Evolutionary conservation across 2,888 invertebrate species (phyloP).

Genomic region (Pharmacophagus antenor): DNA sequence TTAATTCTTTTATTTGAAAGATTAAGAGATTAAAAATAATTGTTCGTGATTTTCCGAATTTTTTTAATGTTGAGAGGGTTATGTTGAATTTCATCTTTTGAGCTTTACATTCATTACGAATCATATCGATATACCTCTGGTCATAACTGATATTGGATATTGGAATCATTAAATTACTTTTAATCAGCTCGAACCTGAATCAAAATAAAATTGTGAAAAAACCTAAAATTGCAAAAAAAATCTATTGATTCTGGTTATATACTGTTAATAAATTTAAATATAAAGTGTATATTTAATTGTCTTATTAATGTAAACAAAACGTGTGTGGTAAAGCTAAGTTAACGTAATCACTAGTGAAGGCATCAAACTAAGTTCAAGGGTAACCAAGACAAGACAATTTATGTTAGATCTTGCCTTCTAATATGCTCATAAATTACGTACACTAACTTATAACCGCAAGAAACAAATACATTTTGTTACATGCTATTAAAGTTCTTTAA

Average conservation of each 20-base stretch:
- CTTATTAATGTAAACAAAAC: neutral
- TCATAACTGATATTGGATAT: too few species aligned
- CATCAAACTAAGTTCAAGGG: constrained; percentile 51
- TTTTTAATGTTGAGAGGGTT: neutral
- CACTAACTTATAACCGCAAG: constrained; percentile 40
- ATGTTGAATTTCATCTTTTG: neutral
- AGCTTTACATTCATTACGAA: too few species aligned
- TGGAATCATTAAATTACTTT: too few species aligned
- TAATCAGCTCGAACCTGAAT: too few species aligned
- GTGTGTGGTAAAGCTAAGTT: constrained; percentile 35
- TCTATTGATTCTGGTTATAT: neutral
- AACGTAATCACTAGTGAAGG: constrained; percentile 46
- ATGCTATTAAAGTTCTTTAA: constrained; percentile 30
- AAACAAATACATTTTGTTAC: constrained; percentile 32
- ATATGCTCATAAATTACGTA: constrained; percentile 63
- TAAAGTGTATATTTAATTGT: neutral
- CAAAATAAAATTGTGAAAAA: neutral
- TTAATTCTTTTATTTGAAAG: constrained; percentile 63
- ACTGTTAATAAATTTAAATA: neutral
- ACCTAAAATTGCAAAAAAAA: neutral
- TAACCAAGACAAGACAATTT: constrained; percentile 50
- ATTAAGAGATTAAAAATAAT: constrained; percentile 10
- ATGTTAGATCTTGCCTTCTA: constrained; percentile 51
- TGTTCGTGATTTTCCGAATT: neutral
- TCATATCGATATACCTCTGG: too few species aligned